Evolutionary conservation across 2,113 vertebrate genomes (phyloP), one percentile per base, ranked within the genome.

Genomic region (Osmerus mordax): DNA sequence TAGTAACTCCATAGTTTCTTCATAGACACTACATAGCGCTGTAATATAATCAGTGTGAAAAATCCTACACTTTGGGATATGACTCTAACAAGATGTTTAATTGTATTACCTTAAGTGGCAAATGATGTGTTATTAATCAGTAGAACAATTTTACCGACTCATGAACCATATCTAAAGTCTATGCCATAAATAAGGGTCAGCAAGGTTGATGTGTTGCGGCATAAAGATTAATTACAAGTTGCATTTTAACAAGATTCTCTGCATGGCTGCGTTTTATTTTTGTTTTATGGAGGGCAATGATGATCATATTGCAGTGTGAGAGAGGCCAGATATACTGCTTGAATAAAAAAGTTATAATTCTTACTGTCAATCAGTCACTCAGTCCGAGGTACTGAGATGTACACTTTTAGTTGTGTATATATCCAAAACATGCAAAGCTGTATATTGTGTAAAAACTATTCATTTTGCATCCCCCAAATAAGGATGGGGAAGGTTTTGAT

Each of bases 51-150:
- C 14, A 32, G 16, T 28, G 15, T 28, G 58, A 65, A 70, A 77
- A 28, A 52, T 66, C 19, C 59, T 3, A 25, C 66, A 80, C 73
- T 51, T 79, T 69, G 36, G 71, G 60, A 0, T 3, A 63, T 32
- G 52, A 78, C 76, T 60, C 75, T 69, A 81, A 83, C 72, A 82
- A 77, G 70, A 79, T 74, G 63, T 83, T 82, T 83, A 83, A 87
- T 81, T 83, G 74, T 70, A 72, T 87, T 84, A 84, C 76, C 78
- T 84, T 85, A 84, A 87, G 82, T 77, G 76, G 74, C 74, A 84
- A 83, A 87, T 85, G 79, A 87, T 71, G 74, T 73, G 81, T 86
- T 86, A 83, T 87, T 83, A 79, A 88, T 86, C 81, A 77, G 69
- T 70, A 65, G 66, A 81, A 75, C 74, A 79, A 83, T 83, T 84